These are phyloP conservation scores for Sebastes taczanowskii DNA, from an alignment of 2,797 vertebrate species.

Conservation along the genomic window DNA sequence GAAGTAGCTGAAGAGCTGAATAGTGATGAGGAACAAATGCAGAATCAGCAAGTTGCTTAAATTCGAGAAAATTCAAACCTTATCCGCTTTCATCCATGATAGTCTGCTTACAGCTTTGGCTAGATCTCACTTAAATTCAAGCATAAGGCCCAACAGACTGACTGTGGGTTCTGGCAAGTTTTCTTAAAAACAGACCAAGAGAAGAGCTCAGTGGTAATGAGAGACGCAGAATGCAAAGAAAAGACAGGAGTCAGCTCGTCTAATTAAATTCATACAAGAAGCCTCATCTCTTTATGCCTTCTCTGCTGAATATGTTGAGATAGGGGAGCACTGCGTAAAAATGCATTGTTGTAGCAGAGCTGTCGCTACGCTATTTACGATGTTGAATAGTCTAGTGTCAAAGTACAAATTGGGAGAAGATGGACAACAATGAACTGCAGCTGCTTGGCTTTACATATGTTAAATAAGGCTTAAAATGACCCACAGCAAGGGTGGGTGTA, in stretches of 20 bases:
- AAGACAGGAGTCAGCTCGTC: slow-evolving; percentile 19
- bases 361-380: slow-evolving; percentile 3
- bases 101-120: slow-evolving; percentile 19
- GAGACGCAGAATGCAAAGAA: slow-evolving; percentile 31
- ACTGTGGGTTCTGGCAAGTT: slow-evolving; percentile 30
- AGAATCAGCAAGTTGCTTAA: slow-evolving; percentile 51
- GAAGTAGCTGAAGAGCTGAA: slow-evolving; percentile 33
- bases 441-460: background rate
- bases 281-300: slow-evolving; percentile 11
- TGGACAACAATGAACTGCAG: background rate
- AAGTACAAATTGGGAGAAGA: slow-evolving; percentile 9
- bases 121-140: slow-evolving; percentile 47
- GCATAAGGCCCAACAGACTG: slow-evolving; percentile 30
- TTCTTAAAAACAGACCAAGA: slow-evolving; percentile 21
- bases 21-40: slow-evolving; percentile 57
- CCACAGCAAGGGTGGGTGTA: background rate
- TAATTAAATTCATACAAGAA: slow-evolving; percentile 34
- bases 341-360: slow-evolving; percentile 7
- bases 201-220: slow-evolving; percentile 30
- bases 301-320: slow-evolving; percentile 30
- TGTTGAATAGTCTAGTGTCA: slow-evolving; percentile 18
- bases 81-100: slow-evolving; percentile 30
- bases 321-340: background rate
- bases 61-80: slow-evolving; percentile 30
- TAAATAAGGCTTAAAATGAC: background rate